Evolutionary conservation across 1,140 invertebrate genomes (phyloP).

Genomic region (Delia radicum): DNA sequence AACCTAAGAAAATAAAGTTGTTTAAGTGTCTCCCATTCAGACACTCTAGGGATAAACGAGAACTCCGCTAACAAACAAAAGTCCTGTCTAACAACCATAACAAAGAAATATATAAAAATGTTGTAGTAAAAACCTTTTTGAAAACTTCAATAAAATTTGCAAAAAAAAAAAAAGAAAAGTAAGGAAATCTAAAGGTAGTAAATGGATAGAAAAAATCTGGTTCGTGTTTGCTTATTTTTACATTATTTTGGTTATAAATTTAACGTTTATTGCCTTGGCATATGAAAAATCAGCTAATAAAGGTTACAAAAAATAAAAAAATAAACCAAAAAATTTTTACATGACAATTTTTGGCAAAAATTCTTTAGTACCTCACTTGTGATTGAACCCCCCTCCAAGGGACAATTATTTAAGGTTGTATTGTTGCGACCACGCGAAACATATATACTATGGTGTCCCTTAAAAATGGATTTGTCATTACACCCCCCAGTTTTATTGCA

Average conservation of each 20-base stretch:
- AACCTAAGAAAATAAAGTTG: background rate
- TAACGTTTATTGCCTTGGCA: slow-evolving; percentile 17
- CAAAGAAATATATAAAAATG: background rate
- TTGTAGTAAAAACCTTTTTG: too few species aligned
- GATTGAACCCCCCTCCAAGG: background rate
- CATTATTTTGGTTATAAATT: slow-evolving; percentile 19
- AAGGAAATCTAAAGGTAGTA: background rate
- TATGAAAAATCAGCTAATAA: slow-evolving; percentile 22
- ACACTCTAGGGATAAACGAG: background rate
- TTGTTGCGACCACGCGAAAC: background rate
- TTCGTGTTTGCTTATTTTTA: background rate
- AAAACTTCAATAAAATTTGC: slow-evolving; percentile 17
- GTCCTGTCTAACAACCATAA: slow-evolving; percentile 5
- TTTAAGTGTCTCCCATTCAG: slow-evolving; percentile 13
- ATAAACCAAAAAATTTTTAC: background rate
- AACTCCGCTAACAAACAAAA: background rate
- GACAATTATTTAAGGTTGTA: background rate
- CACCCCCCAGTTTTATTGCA: too few species aligned
- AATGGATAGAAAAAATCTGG: background rate
- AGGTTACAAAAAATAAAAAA: background rate
- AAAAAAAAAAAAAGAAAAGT: background rate
- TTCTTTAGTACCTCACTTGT: background rate
- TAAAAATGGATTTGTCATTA: too few species aligned
- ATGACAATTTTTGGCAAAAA: background rate
- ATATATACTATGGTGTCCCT: background rate